phyloP scores from a whole-genome alignment of 2,797 vertebrate species.

The Notoglanidium macrostoma region DNA sequence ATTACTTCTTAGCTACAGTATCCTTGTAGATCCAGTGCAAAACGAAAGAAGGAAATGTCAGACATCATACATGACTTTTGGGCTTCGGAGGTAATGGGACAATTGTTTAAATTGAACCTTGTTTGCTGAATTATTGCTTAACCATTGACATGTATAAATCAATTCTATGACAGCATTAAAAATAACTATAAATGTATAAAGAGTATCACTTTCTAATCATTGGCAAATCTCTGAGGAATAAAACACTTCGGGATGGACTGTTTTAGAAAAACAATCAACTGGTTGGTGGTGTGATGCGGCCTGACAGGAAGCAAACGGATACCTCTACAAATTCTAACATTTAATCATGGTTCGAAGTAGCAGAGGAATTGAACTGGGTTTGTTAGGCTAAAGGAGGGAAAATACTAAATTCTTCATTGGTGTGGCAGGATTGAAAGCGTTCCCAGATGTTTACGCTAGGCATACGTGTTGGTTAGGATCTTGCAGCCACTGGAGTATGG shows the following conservation, averaged over 20 bases:
- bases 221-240: background rate
- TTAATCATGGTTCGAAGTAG: background rate
- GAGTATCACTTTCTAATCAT: background rate
- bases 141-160: background rate
- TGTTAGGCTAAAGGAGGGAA: background rate
- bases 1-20: background rate
- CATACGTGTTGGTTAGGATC: background rate
- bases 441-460: background rate
- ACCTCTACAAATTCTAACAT: background rate
- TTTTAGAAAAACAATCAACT: background rate
- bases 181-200: background rate
- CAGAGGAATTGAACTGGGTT: background rate
- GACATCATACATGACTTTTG: background rate
- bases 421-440: background rate
- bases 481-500: background rate
- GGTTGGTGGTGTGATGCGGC: background rate
- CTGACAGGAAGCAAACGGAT: background rate
- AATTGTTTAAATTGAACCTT: background rate
- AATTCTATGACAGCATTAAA: background rate
- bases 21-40: background rate
- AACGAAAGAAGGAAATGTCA: background rate
- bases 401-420: background rate
- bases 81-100: background rate
- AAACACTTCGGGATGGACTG: background rate
- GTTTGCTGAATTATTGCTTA: background rate